Conservation (phyloP, 2,113 vertebrate genomes). For the human (Homo sapiens) region DNA sequence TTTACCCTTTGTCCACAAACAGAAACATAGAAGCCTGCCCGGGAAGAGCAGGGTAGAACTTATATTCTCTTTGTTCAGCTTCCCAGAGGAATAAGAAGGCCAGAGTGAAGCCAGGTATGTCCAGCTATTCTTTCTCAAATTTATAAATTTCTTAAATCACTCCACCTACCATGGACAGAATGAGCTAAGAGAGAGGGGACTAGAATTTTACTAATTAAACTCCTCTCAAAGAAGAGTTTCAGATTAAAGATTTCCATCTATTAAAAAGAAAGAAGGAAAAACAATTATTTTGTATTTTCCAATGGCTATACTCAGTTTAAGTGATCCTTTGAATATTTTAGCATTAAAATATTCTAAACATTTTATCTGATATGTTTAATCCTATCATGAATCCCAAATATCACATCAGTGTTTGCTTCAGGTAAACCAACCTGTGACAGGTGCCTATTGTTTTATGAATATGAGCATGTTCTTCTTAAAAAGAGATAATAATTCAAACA, state of each 20-base stretch:
- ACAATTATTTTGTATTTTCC: neutral
- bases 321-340: neutral
- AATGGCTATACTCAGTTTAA: neutral
- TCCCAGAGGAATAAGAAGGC: neutral
- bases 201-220: neutral
- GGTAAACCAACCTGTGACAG: neutral
- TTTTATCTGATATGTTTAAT: neutral
- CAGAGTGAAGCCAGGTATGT: fast-evolving
- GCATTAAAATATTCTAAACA: neutral
- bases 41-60: neutral
- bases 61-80: neutral
- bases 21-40: fast-evolving
- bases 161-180: neutral
- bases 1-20: neutral
- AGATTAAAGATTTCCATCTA: neutral
- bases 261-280: neutral
- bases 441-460: neutral
- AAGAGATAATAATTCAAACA: neutral
- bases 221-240: neutral
- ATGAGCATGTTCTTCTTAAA: neutral
- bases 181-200: neutral
- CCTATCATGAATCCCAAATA: neutral
- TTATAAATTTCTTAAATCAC: neutral
- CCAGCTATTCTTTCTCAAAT: neutral
- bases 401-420: neutral